Evolutionary conservation across 1,140 invertebrate species (phyloP).

Genomic region (Oppia nitens): DNA sequence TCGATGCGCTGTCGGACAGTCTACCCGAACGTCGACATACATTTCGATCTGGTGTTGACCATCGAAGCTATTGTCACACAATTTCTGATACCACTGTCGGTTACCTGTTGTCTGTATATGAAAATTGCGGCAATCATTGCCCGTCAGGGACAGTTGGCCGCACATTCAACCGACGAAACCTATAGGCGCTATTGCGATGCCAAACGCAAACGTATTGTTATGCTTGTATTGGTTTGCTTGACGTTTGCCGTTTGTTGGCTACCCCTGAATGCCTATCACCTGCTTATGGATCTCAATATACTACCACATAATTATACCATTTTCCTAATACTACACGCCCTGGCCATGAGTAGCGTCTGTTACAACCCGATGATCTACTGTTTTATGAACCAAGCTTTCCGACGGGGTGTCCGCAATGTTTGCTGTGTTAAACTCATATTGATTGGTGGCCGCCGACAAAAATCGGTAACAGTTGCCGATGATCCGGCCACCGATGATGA

Average conservation of each 20-base stretch:
- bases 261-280: slow-evolving; percentile 32
- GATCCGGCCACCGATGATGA: no score
- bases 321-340: slow-evolving; percentile 44
- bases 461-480: no score
- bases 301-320: slow-evolving; percentile 7
- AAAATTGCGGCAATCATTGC: slow-evolving; percentile 29
- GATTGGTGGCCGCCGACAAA: no score
- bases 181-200: slow-evolving; percentile 20
- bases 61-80: slow-evolving; percentile 33
- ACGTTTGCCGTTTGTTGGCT: slow-evolving; percentile 37
- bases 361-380: slow-evolving; percentile 93
- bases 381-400: slow-evolving; percentile 95
- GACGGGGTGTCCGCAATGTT: slow-evolving; percentile 62
- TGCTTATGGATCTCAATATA: slow-evolving; percentile 28
- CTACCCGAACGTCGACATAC: slow-evolving; percentile 3
- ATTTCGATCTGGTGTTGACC: slow-evolving; percentile 25
- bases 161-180: slow-evolving; percentile 25
- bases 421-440: background rate
- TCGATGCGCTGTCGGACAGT: slow-evolving; percentile 2
- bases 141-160: slow-evolving; percentile 20
- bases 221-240: slow-evolving; percentile 34
- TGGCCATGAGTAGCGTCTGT: slow-evolving; percentile 83
- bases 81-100: slow-evolving; percentile 34
- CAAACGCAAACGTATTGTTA: slow-evolving; percentile 33
- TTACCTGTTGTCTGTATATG: slow-evolving; percentile 31